Base-by-base conservation (phyloP, 2,888 invertebrate species). In the Rotaria sp. region DNA sequence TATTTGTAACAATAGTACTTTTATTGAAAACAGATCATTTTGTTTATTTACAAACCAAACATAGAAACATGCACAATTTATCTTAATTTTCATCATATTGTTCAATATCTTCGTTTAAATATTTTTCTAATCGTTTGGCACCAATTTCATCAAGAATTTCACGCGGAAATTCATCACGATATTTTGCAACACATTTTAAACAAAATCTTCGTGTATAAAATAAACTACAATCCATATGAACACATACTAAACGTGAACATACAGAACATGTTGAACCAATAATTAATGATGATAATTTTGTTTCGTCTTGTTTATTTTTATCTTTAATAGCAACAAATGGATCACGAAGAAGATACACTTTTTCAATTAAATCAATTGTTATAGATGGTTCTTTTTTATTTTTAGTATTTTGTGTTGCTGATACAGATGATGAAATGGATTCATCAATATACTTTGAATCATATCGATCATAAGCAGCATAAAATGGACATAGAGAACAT, bases 131-230 rank as follows among this genome's bases (percentile, higher is more conserved):
- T 21, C 67, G 35, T 67, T 67, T 67, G 7, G 1, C 5, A 35
- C 67, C 67, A 35, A 67, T 67, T 67, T 67, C 67, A 35, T 67
- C 67, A 7, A 67, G 35, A 38, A 67, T 35, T 67, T 67, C 67
- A 21, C 30, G 30, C 18, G 67, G 67, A 67, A 67, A 67, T 67
- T 67, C 67, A 35, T 30, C 30, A 35, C 35, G 67, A 67, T 67
- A 67, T 35, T 67, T 67, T 67, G 67, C 35, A 8, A 67, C 21
- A 21, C 67, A 67, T 67, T 35, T 67, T 4, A 67, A 67, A 38
- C 67, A 67, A 67, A 67, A 67, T 67, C 67, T 67, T 67, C 67
- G 18, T 35, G 67, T 67, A 67, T 67, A 67, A 10, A 67, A 67
- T 67, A 67, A 15, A 67, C 67, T 67, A 35, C 67, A 67, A 35